Evolutionary conservation across 2,113 vertebrate species (phyloP), one percentile per base, ranked within the genome.

Genomic region (Salminus brasiliensis): DNA sequence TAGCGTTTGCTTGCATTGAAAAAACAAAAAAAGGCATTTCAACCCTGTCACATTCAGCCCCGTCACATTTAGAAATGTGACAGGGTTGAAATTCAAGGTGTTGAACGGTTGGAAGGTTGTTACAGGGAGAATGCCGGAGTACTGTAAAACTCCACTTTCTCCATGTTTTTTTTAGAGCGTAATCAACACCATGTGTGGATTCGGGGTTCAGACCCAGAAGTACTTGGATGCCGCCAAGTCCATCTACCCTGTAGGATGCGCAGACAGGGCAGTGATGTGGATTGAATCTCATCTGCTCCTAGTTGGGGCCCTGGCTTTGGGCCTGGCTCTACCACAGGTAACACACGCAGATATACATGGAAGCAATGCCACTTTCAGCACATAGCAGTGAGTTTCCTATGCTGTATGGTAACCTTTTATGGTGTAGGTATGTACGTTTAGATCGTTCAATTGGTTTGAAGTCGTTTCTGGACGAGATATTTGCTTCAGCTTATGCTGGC

Each of bases 111-210:
- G n/a, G n/a, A n/a, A n/a, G n/a, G n/a, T n/a, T n/a, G n/a, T n/a
- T n/a, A n/a, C n/a, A n/a, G n/a, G n/a, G n/a, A n/a, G 7, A 6
- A 39, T 39, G 4, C 5, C 7, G 5, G 30, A 41, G 32, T 47
- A 10, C 3, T 62, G 25, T 13, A 15, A 3, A 41, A 27, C 1
- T 72, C 12, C 3, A 1, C 1, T 1, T 36, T 39, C 10, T 29
- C 12, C 45, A 8, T 21, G 11, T 29, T 25, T 10, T 30, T n/a
- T 9, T 45, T 88, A 94, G 93, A 79, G 78, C 1, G 91, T 93
- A 76, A 81, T 94, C 83, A 94, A 93, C 87, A 92, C 90, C 0
- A 93, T 93, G 92, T 94, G 94, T 15, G 93, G 92, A 0, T 93
- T 93, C 36, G 89, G 90, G 32, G 86, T 89, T 74, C 92, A 93